These are phyloP conservation scores for Netta rufina DNA, from an alignment of 2,797 vertebrate species.

Conservation along the genomic window DNA sequence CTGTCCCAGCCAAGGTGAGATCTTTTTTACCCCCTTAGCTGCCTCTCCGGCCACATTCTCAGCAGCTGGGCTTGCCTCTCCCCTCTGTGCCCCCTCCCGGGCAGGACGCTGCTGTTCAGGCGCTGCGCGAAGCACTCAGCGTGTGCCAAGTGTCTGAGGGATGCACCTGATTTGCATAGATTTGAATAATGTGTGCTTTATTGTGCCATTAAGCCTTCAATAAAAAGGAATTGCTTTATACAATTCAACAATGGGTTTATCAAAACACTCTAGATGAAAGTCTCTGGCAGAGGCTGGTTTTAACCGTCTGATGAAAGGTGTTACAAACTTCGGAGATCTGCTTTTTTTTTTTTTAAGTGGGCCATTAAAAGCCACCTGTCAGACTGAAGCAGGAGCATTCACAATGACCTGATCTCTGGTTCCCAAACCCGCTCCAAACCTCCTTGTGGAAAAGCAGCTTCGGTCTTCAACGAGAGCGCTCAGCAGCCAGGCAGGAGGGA, in stretches of 20 bases:
- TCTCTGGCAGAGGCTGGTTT: not conserved
- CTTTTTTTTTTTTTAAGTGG: not conserved
- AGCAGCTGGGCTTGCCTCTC: not conserved
- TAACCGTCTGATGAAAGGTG: not conserved
- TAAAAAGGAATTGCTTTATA: slow-evolving; percentile 27
- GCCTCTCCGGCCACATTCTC: accelerated
- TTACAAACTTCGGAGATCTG: not conserved
- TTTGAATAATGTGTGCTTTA: slow-evolving; percentile 54
- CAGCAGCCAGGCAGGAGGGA: not conserved
- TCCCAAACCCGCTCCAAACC: not conserved
- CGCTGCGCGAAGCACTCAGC: not conserved
- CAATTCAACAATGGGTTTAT: slow-evolving; percentile 5
- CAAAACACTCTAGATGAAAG: not conserved
- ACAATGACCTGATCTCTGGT: not conserved
- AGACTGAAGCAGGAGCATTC: not conserved
- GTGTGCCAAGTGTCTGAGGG: not conserved
- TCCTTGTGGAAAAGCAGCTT: not conserved
- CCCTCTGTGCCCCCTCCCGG: not conserved
- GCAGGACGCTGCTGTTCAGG: not conserved
- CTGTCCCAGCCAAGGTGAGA: not conserved
- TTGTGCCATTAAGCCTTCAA: slow-evolving; percentile 33
- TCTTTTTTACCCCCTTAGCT: not conserved
- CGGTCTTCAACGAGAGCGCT: not conserved
- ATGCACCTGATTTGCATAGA: slow-evolving; percentile 25
- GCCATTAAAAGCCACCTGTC: not conserved